Base-by-base conservation (phyloP, 1,140 invertebrate genomes). In the Dryas iulia region DNA sequence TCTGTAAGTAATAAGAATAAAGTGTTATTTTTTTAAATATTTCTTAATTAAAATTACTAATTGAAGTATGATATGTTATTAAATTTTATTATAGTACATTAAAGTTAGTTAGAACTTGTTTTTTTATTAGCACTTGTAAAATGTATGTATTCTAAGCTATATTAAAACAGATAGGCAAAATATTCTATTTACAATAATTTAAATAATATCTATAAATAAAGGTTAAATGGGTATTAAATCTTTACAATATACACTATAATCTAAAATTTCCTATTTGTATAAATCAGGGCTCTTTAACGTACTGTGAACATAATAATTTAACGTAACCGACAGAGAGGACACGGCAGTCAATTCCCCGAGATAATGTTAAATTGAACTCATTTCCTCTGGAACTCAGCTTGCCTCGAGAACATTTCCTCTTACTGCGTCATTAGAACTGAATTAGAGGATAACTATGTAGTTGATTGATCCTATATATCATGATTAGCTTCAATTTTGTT, bases 1-100 rank as follows among this genome's bases (percentile, higher is more conserved):
- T 90, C 95, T 96, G 94, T 73, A 95, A 95, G 81, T 88, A 24
- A 10, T 89, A 63, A 66, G 10, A 7, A 21, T 10, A 7, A 31
- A 31, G 21, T 23, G 10, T 65, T 61, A 39, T 2, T 10, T 11
- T 28, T 52, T 25, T 52, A 23, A n/a, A n/a, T n/a, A n/a, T n/a
- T n/a, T n/a, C n/a, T n/a, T n/a, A n/a, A n/a, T n/a, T n/a, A n/a
- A n/a, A n/a, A n/a, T n/a, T n/a, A n/a, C n/a, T n/a, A n/a, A n/a
- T n/a, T n/a, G n/a, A n/a, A n/a, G n/a, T n/a, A n/a, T n/a, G n/a
- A n/a, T n/a, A n/a, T n/a, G n/a, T n/a, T n/a, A n/a, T n/a, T n/a
- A n/a, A n/a, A n/a, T n/a, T n/a, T n/a, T n/a, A n/a, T n/a, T n/a
- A n/a, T n/a, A n/a, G n/a, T n/a, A n/a, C n/a, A n/a, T n/a, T n/a